Conservation (phyloP, 2,888 invertebrate genomes). For the Agriopis aurantiaria region DNA sequence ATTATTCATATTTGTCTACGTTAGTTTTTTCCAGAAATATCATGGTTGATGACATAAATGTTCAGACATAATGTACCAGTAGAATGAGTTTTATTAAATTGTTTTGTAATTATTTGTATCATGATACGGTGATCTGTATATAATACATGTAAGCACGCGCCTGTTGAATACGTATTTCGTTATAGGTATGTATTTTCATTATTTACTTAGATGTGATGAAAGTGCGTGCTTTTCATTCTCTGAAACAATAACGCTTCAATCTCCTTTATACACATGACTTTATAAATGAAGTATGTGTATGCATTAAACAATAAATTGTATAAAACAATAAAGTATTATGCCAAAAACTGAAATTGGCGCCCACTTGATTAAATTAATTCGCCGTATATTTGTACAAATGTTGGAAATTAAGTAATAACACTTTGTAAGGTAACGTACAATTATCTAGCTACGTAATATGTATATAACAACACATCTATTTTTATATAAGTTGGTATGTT, state of each 20-base stretch:
- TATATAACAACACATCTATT: too few relatives aligned
- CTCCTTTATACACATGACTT: background rate
- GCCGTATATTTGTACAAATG: conserved; percentile 5
- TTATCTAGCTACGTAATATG: background rate
- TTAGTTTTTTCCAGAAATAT: too few relatives aligned
- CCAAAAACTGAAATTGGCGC: background rate
- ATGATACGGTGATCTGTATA: too few relatives aligned
- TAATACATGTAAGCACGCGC: background rate
- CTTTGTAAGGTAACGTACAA: too few relatives aligned
- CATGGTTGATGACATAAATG: too few relatives aligned
- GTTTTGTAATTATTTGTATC: too few relatives aligned
- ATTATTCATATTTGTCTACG: too few relatives aligned
- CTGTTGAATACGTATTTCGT: background rate
- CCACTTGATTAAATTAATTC: conserved; percentile 4
- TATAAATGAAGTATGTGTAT: background rate
- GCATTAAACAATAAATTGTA: conserved; percentile 3
- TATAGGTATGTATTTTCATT: background rate
- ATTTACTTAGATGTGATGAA: background rate
- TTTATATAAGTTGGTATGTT: too few relatives aligned
- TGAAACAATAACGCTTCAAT: background rate
- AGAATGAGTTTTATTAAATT: too few relatives aligned
- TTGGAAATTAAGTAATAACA: too few relatives aligned
- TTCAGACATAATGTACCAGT: too few relatives aligned
- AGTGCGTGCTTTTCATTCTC: background rate
- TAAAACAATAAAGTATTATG: background rate